These are phyloP conservation scores for Micromussa lordhowensis DNA, from an alignment of 92 coral and sea anemone genomes.

Conservation along the genomic window DNA sequence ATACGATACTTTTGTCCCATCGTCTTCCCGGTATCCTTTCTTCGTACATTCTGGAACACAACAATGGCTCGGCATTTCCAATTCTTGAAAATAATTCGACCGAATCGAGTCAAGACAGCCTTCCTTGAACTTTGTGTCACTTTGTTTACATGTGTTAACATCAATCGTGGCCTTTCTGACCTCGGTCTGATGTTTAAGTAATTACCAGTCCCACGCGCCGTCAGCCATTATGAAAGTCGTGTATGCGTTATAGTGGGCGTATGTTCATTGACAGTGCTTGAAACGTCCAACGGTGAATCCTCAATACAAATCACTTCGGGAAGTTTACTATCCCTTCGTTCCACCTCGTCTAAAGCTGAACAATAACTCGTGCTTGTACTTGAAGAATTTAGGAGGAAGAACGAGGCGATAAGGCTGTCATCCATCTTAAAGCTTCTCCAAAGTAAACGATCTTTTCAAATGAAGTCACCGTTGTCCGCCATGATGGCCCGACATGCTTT, in stretches of 20 bases:
- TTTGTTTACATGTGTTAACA: no score
- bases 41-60: no score
- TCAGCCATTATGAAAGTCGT: no score
- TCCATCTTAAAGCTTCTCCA: neutral
- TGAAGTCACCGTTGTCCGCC: neutral
- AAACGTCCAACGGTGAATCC: constrained; percentile 13
- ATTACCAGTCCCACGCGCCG: no score
- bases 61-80: no score
- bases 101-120: no score
- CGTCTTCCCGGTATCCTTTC: no score
- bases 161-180: no score
- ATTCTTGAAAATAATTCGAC: no score
- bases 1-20: no score
- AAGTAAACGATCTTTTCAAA: neutral
- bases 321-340: constrained; percentile 5
- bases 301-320: constrained; percentile 42
- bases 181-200: no score
- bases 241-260: constrained; percentile 18
- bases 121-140: no score
- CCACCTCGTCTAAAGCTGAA: constrained; percentile 21
- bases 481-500: neutral
- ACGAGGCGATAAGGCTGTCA: constrained; percentile 1
- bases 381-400: constrained; percentile 2
- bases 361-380: neutral
- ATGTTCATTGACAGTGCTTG: constrained; percentile 19